Percentiles rank a stretch among this genome's conserved stretches.
Conservation (phyloP, 2,888 invertebrate genomes). For the Euzophera pinguis region DNA sequence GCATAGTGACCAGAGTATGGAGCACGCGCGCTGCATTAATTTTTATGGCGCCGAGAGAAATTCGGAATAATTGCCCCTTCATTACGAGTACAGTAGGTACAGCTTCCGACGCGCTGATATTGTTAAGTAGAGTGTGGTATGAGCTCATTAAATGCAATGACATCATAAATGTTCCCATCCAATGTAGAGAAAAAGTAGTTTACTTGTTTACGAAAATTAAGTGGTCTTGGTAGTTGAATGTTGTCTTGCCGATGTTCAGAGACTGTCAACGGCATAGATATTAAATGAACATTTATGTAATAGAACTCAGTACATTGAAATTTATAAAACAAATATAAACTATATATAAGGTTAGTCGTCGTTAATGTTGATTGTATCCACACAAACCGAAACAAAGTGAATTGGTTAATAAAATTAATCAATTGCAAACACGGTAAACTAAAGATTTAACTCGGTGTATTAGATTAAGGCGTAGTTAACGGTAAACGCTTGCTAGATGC, state of each 20-base stretch:
- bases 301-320: too few species aligned
- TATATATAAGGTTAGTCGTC: too few species aligned
- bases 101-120: conserved; percentile 10
- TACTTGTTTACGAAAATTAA: too few species aligned
- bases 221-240: too few species aligned
- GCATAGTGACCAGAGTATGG: conserved; percentile 29
- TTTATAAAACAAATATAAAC: too few species aligned
- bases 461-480: conserved; percentile 34
- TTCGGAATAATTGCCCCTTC: conserved; percentile 58
- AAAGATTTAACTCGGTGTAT: conserved; percentile 23
- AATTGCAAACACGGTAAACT: conserved; percentile 7
- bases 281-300: too few species aligned
- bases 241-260: too few species aligned
- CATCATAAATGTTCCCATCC: conserved; percentile 16
- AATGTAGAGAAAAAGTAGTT: neutral
- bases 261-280: too few species aligned
- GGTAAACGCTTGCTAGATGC: conserved; percentile 24
- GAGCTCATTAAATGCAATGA: conserved; percentile 39
- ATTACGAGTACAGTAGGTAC: too few species aligned
- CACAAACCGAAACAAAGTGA: neutral
- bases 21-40: conserved; percentile 57
- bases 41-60: conserved; percentile 59
- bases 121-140: conserved; percentile 25
- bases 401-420: neutral
- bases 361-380: too few species aligned